A percentile compares a stretch with the other conserved stretches of the same genome.
Conservation (phyloP, 2,888 invertebrate species). For the Heteropelma amictum region DNA sequence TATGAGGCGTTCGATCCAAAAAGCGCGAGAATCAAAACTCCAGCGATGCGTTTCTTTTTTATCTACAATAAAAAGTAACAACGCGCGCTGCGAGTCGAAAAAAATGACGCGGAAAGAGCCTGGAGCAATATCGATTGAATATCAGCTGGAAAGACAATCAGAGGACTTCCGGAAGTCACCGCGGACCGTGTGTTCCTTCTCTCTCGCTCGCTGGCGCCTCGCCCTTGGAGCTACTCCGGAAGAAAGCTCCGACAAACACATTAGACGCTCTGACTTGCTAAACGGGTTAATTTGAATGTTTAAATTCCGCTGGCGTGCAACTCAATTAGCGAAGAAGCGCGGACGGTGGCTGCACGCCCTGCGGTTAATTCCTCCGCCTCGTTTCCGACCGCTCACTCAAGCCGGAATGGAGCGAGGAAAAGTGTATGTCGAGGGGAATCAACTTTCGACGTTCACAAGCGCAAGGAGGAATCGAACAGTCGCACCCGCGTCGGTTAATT, state of each 20-base stretch:
- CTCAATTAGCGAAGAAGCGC: constrained; percentile 72
- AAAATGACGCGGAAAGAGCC: no score
- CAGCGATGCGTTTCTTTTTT: no score
- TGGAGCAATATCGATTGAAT: no score
- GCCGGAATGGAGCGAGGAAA: constrained; percentile 32
- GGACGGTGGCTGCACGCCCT: constrained; percentile 15
- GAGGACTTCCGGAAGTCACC: no score
- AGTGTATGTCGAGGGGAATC: background rate
- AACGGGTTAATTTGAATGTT: constrained; percentile 76
- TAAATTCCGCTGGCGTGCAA: constrained; percentile 73
- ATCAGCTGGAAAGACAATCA: no score
- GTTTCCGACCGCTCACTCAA: constrained; percentile 39
- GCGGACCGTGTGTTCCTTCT: no score
- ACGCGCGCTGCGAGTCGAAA: no score
- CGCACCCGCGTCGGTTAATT: constrained; percentile 19
- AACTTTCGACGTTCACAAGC: constrained; percentile 22
- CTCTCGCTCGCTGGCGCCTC: no score
- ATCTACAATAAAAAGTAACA: no score
- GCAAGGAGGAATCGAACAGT: constrained; percentile 15
- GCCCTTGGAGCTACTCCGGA: background rate
- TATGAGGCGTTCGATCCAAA: no score
- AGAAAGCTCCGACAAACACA: constrained; percentile 63
- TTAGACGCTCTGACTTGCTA: constrained; percentile 75
- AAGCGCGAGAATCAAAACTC: no score
- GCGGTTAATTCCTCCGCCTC: constrained; percentile 68